Base-by-base conservation (phyloP, 2,797 vertebrate genomes). In the Diceros bicornis region DNA sequence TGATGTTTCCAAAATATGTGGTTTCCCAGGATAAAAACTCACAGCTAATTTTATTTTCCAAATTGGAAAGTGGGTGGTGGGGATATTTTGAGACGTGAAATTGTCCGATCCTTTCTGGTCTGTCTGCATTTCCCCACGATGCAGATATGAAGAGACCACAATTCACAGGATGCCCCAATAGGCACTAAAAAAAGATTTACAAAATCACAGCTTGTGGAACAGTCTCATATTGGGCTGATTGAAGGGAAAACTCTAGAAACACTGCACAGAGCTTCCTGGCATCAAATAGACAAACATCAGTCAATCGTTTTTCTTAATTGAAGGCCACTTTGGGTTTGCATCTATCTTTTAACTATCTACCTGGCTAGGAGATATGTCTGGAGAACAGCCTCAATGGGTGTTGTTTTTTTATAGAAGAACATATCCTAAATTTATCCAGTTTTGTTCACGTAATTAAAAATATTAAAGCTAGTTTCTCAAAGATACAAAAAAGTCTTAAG, bases 181-280 rank as follows among this genome's bases (percentile, higher is more conserved):
- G 97, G 97, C 97, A 98, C 98, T 98, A 98, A 98, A 98, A 97
- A 98, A 98, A 98, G 98, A 98, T 98, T 98, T 98, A 98, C 98
- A 98, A 98, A 98, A 97, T 98, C 98, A 98, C 98, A 98, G 98
- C 98, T 98, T 98, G 98, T 96, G 89, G 97, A 98, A 97, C 96
- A 99, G 97, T 96, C 95, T 98, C 98, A 97, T 98, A 89, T 98
- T 98, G 98, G 98, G 98, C 97, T 98, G 98, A 98, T 55, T 95
- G 97, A 98, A 98, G 97, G 90, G 97, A 98, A 98, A 98, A 89
- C 95, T 97, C 98, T 98, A 98, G 97, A 98, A 99, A 98, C 97
- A 97, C 97, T 98, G 85, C 85, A 96, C 79, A 97, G 97, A 97
- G 96, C 91, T 98, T 98, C 88, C 98, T 98, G 98, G 97, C 97